Conservation (phyloP, 2,888 invertebrate genomes). For the Brachynemurus nebulosus region DNA sequence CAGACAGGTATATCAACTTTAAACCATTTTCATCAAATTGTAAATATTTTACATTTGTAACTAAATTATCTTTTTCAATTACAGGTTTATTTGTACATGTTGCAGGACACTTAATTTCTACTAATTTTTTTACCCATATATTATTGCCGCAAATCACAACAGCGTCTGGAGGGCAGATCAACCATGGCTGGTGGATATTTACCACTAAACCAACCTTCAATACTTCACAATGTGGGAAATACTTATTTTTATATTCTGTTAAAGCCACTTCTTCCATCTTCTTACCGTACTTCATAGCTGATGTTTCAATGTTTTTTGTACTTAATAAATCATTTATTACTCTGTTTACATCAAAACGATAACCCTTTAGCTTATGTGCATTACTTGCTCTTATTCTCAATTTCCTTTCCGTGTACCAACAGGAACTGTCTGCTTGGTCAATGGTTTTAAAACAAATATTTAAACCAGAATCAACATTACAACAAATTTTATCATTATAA, state of each 20-base stretch:
- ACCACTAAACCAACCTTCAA: conserved; percentile 17
- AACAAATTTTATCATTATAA: conserved; percentile 12
- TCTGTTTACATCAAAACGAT: conserved; percentile 15
- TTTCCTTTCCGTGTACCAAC: conserved; percentile 13
- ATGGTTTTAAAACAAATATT: conserved; percentile 14
- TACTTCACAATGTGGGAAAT: conserved; percentile 12
- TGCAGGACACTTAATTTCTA: conserved; percentile 18
- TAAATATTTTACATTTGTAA: background rate
- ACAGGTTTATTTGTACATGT: conserved; percentile 12
- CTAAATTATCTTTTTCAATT: background rate
- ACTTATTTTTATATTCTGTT: conserved; percentile 13
- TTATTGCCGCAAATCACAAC: conserved; percentile 13
- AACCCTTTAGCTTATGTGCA: conserved; percentile 14
- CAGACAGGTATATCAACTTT: conserved; percentile 7
- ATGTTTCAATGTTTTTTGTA: conserved; percentile 10
- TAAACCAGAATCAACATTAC: conserved; percentile 10
- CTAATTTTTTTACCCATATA: conserved; percentile 16
- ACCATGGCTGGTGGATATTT: conserved; percentile 14
- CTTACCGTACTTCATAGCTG: conserved; percentile 15
- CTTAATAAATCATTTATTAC: conserved; percentile 12
- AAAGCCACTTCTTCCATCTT: conserved; percentile 15
- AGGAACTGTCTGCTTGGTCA: conserved; percentile 10
- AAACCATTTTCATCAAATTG: conserved; percentile 10
- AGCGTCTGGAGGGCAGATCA: conserved; percentile 17
- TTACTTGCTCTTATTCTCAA: conserved; percentile 16